These are phyloP conservation scores for Phoenicopterus ruber DNA, from an alignment of 2,113 vertebrate species.

Conservation along the genomic window DNA sequence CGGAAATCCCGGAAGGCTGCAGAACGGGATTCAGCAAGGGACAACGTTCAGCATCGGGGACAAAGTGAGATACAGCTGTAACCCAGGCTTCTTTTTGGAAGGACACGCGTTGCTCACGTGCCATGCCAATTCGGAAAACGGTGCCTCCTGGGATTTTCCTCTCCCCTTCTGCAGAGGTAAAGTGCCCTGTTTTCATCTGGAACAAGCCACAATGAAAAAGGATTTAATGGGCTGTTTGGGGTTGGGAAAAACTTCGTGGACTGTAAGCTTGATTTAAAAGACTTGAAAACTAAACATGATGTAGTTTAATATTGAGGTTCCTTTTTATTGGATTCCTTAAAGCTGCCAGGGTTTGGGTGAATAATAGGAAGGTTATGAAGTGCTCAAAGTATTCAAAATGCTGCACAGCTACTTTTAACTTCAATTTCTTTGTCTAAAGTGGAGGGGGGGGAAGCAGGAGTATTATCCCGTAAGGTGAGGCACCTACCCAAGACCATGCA, in stretches of 20 bases:
- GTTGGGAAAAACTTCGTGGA: background rate
- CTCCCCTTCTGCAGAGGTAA: slow-evolving; percentile 96
- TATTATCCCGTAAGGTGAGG: background rate
- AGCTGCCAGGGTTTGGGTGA: background rate
- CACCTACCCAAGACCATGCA: no score
- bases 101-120: slow-evolving; percentile 94
- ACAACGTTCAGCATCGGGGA: slow-evolving; percentile 92
- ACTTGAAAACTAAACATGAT: background rate
- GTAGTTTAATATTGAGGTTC: background rate
- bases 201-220: background rate
- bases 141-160: slow-evolving; percentile 95
- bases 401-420: background rate
- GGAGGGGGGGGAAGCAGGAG: background rate
- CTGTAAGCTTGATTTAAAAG: background rate
- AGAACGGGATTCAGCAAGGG: slow-evolving; percentile 92
- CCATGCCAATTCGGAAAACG: slow-evolving; percentile 81
- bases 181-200: background rate
- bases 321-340: background rate
- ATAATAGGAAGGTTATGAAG: background rate
- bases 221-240: background rate
- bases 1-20: slow-evolving; percentile 91
- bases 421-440: background rate
- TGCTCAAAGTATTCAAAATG: background rate
- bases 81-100: slow-evolving; percentile 89
- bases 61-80: slow-evolving; percentile 97